phyloP scores from a whole-genome alignment of 2,888 invertebrate genomes.

The Ferdinandea cuprea region DNA sequence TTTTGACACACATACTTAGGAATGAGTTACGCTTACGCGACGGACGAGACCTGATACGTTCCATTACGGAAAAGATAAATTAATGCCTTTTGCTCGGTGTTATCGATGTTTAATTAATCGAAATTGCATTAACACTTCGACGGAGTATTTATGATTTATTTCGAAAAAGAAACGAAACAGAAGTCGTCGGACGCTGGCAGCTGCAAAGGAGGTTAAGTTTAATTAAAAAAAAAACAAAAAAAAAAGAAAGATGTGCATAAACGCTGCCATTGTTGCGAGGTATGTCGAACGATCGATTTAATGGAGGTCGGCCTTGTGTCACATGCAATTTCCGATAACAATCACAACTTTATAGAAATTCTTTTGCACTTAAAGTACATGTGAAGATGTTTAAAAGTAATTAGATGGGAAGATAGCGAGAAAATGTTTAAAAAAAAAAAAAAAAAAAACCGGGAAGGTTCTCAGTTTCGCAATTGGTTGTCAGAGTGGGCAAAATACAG shows the following conservation, averaged over 20 bases:
- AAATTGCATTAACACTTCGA: conserved; percentile 67
- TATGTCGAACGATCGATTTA: background rate
- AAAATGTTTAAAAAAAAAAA: too few species aligned
- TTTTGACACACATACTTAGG: conserved; percentile 30
- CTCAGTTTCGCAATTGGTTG: too few species aligned
- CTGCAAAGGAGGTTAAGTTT: conserved; percentile 35
- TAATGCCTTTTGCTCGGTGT: conserved; percentile 17
- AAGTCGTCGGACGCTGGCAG: conserved; percentile 27
- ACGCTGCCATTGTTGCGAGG: background rate
- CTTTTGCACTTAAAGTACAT: background rate
- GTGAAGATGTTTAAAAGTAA: background rate
- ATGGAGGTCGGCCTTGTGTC: conserved; percentile 10
- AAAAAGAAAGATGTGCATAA: background rate
- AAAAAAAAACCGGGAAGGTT: too few species aligned
- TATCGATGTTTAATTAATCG: conserved; percentile 66
- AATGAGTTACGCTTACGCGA: conserved; percentile 6
- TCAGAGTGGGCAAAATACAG: too few species aligned
- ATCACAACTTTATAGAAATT: conserved; percentile 1
- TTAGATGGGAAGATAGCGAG: background rate
- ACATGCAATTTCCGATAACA: conserved; percentile 28
- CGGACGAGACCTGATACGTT: too few species aligned
- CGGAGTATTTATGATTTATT: conserved; percentile 43
- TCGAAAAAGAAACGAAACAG: too few species aligned
- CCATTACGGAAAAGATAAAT: conserved; percentile 38
- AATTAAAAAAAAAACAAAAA: conserved; percentile 33